Evolutionary conservation across 2,797 vertebrate species (phyloP), one percentile per base, ranked within the genome.

Genomic region (Carduelis carduelis): DNA sequence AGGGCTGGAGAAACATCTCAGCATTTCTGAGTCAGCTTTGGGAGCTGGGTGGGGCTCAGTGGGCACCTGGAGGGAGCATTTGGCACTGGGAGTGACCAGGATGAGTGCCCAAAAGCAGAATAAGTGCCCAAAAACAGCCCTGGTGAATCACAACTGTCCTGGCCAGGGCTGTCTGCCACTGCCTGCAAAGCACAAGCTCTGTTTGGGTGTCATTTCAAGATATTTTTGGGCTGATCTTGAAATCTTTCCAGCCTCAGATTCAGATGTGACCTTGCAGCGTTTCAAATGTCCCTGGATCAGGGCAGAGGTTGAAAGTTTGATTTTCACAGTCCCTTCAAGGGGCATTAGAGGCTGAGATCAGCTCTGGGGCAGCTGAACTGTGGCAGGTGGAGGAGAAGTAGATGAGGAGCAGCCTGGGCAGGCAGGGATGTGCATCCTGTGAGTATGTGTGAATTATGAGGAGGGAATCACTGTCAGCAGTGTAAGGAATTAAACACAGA

Each of bases 61-160:
- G 16, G 3, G 17, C 35, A 69, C 37, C 69, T 11, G 41, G 23
- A 30, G 44, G 20, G 57, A 12, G 23, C 0, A 1, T 59, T 76
- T 75, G 85, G 79, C 34, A 6, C 32, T 59, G 60, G 35, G 5
- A 71, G 23, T 0, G 4, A 66, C 10, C 21, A 27, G n/a, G 49
- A 16, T 13, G 12, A 55, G 52, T 46, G 22, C 26, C 71, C 59
- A 14, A 74, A 70, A 8, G 43, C 19, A 24, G 37, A 60, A 17
- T 17, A 14, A 60, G 55, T 44, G 23, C 24, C 72, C 61, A 14
- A 28, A 63, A 80, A 5, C 52, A 44, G n/a, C 20, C 5, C 1
- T 32, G 0, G 3, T 37, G 70, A 39, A 21, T 72, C 63, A 8
- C 4, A 0, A 1, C 53, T 32, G 55, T 5, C 5, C 71, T n/a